These are phyloP conservation scores for Protosalanx chinensis DNA, from an alignment of 2,797 vertebrate species.

Conservation along the genomic window DNA sequence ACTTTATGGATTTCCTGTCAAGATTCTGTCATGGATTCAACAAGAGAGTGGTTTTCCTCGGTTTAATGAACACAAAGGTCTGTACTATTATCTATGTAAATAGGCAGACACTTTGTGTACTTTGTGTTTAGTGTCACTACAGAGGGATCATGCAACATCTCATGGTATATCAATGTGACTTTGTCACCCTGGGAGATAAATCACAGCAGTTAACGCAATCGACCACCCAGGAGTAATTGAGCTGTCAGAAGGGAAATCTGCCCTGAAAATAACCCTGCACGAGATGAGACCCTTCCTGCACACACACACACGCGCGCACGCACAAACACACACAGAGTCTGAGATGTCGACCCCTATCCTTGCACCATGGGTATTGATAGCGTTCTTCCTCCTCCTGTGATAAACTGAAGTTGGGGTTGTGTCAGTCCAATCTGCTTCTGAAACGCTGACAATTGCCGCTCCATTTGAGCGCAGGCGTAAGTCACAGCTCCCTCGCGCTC, in stretches of 20 bases:
- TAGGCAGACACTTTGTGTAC: too few species aligned
- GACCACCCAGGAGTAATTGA: slow-evolving; percentile 59
- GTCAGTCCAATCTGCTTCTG: slow-evolving; percentile 22
- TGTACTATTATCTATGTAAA: too few species aligned
- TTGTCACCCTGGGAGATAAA: slow-evolving; percentile 44
- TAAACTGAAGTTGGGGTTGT: slow-evolving; percentile 61
- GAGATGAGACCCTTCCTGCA: slow-evolving; percentile 32
- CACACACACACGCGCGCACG: background rate
- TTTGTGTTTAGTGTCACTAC: too few species aligned
- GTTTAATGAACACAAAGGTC: too few species aligned
- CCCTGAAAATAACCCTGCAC: slow-evolving; percentile 52
- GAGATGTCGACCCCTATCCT: background rate
- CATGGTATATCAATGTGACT: slow-evolving; percentile 32
- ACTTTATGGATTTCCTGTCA: too few species aligned
- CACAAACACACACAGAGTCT: slow-evolving; percentile 9
- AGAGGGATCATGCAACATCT: slow-evolving; percentile 35
- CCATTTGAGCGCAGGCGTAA: slow-evolving; percentile 16
- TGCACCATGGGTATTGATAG: slow-evolving; percentile 43
- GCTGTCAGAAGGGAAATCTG: slow-evolving; percentile 60
- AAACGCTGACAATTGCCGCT: slow-evolving; percentile 12
- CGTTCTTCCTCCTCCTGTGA: slow-evolving; percentile 48
- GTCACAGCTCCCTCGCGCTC: slow-evolving; percentile 17
- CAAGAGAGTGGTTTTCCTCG: too few species aligned
- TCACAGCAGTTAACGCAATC: slow-evolving; percentile 50
- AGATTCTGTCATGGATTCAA: too few species aligned